Evolutionary conservation across 2,797 vertebrate species (phyloP).

Genomic region (Synaphobranchus kaupii): DNA sequence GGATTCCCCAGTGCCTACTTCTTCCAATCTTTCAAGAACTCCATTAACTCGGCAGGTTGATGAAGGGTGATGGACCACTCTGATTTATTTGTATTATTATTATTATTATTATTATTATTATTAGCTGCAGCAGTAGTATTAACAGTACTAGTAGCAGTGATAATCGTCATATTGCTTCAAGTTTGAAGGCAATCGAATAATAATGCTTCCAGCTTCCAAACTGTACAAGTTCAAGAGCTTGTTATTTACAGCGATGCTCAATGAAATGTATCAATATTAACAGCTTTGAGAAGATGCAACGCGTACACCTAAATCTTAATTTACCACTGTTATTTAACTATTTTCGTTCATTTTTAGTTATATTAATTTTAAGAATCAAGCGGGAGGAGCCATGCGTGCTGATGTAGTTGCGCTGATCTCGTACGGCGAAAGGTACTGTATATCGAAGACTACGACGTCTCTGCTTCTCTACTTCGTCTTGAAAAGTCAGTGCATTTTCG

Average conservation of each 20-base stretch:
- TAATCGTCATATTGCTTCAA: too few relatives aligned
- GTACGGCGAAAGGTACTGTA: slow-evolving; percentile 17
- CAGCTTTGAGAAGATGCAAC: not conserved
- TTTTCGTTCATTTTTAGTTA: not conserved
- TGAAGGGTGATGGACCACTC: too few relatives aligned
- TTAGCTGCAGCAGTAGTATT: too few relatives aligned
- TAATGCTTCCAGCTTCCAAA: too few relatives aligned
- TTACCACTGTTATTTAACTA: not conserved
- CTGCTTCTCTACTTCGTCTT: not conserved
- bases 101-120: too few relatives aligned
- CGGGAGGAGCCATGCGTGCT: slow-evolving; percentile 16
- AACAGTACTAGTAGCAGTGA: too few relatives aligned
- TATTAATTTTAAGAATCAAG: not conserved
- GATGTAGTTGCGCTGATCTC: slow-evolving; percentile 27
- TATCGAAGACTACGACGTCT: not conserved
- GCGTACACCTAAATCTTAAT: not conserved
- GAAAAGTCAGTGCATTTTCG: not conserved
- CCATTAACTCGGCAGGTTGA: too few relatives aligned
- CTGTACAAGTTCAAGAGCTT: too few relatives aligned
- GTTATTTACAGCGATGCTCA: not conserved
- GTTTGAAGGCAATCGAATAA: too few relatives aligned
- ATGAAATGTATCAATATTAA: not conserved
- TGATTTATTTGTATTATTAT: too few relatives aligned
- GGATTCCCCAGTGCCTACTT: too few relatives aligned
- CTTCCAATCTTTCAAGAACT: too few relatives aligned